Base-by-base conservation (phyloP, 2,888 invertebrate species). In the Leucozona laternaria region DNA sequence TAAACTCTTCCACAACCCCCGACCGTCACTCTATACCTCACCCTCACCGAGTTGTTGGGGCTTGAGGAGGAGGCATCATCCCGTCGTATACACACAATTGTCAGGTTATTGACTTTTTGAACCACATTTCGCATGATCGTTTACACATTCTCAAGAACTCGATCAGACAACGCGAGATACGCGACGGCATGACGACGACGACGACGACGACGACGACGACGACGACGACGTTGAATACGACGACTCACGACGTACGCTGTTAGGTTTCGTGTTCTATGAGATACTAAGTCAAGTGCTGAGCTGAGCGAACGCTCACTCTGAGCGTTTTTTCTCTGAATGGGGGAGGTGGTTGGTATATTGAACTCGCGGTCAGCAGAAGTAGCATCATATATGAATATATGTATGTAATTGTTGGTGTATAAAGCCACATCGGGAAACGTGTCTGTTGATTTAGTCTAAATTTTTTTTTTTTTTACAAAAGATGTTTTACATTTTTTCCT, bases 31-130 rank as follows among this genome's bases (percentile, higher is more conserved):
- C 10, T 6, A 53, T 1, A n/a, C 7, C 2, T 4, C 11, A 8
- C 8, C 10, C 20, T 50, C 13, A 13, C 8, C 4, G n/a, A 6
- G n/a, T 43, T 50, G 20, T n/a, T 50, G 50, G 64, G 28, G 15
- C 15, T 34, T 22, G 10, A 64, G 22, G 31, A 31, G 20, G 34
- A 8, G 37, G 31, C 25, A 55, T 70, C 71, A 31, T 71, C n/a
- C 37, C 55, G 55, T 0, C 25, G 20, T 10, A 15, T 15, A 60
- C n/a, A 37, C 28, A 55, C 55, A 70, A 40, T 66, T 48, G 37
- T 60, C 60, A 87, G 87, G 87, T 87, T 83, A 87, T 87, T 87
- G 87, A 87, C 87, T 87, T 87, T 87, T 87, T 87, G 87, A 87
- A 87, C 87, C 87, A 87, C 83, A 87, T 87, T 87, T 87, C 79